phyloP scores from a whole-genome alignment of 2,888 invertebrate species.

The Copidosoma aretas region DNA sequence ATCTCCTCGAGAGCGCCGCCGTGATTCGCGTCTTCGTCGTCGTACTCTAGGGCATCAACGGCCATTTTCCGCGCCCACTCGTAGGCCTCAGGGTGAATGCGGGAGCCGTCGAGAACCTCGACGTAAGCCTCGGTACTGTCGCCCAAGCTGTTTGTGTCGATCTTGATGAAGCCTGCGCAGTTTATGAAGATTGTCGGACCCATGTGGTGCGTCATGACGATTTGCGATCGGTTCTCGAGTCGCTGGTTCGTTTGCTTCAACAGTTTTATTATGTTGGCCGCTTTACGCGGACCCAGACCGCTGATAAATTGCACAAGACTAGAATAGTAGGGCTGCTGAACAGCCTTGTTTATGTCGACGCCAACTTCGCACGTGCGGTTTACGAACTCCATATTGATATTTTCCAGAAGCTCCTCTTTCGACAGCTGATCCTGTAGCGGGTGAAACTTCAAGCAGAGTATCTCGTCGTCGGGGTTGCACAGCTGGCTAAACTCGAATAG shows the following conservation, averaged over 20 bases:
- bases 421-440: constrained; percentile 80
- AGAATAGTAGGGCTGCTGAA: constrained; percentile 85
- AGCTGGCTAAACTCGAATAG: constrained; percentile 94
- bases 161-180: constrained; percentile 98
- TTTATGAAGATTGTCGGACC: constrained; percentile 99
- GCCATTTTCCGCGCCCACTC: constrained; percentile 99
- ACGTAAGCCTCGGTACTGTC: constrained; percentile 95
- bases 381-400: constrained; percentile 87
- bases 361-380: constrained; percentile 98
- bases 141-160: constrained; percentile 94
- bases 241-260: constrained; percentile 91
- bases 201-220: constrained; percentile 95
- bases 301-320: constrained; percentile 95
- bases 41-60: constrained; percentile 97
- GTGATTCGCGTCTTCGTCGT: constrained; percentile 95
- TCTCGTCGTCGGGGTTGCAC: constrained; percentile 95
- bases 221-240: constrained; percentile 91
- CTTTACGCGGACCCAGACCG: constrained; percentile 95
- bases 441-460: constrained; percentile 92
- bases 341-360: constrained; percentile 93
- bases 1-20: constrained; percentile 98
- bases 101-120: constrained; percentile 94
- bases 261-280: constrained; percentile 82
- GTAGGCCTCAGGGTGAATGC: constrained; percentile 99
- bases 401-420: constrained; percentile 86